phyloP scores from a whole-genome alignment of 2,797 vertebrate species.

The Anabas testudineus region DNA sequence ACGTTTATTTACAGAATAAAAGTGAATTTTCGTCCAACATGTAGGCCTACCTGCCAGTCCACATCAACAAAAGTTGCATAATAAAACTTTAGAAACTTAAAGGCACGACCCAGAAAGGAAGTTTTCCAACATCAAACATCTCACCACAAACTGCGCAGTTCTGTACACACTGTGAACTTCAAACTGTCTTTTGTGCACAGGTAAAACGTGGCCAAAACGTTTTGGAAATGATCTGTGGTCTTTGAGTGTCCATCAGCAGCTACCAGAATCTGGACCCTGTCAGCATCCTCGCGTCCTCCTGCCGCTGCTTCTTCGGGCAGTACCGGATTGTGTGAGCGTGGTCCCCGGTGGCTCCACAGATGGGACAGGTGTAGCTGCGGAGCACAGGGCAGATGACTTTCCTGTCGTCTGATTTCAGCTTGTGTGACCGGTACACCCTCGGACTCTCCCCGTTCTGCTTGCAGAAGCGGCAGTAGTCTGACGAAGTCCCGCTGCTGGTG shows the following conservation, averaged over 20 bases:
- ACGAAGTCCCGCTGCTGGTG: constrained; percentile 12
- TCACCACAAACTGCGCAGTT: background rate
- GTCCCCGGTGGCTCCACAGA: constrained; percentile 85
- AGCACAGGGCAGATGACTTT: constrained; percentile 87
- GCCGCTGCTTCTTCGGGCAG: constrained; percentile 74
- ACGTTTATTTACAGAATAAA: constrained; percentile 1
- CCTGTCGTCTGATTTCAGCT: constrained; percentile 80
- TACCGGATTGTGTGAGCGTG: constrained; percentile 89
- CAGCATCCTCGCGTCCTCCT: background rate
- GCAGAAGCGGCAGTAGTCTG: constrained; percentile 85
- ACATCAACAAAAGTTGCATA: background rate
- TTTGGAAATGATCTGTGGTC: constrained; percentile 49
- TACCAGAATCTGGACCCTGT: constrained; percentile 24
- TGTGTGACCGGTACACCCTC: constrained; percentile 83
- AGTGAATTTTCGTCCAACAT: background rate
- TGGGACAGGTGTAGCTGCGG: constrained; percentile 85
- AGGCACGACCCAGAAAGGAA: background rate
- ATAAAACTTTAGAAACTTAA: background rate
- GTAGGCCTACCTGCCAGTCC: background rate
- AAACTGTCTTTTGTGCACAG: constrained; percentile 16
- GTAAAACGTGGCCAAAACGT: constrained; percentile 28
- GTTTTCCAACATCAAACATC: constrained; percentile 3
- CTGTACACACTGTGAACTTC: background rate
- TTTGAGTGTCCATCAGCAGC: background rate
- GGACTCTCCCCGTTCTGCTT: constrained; percentile 87